Conservation (phyloP, 1,140 invertebrate species). For the Patella vulgata region DNA sequence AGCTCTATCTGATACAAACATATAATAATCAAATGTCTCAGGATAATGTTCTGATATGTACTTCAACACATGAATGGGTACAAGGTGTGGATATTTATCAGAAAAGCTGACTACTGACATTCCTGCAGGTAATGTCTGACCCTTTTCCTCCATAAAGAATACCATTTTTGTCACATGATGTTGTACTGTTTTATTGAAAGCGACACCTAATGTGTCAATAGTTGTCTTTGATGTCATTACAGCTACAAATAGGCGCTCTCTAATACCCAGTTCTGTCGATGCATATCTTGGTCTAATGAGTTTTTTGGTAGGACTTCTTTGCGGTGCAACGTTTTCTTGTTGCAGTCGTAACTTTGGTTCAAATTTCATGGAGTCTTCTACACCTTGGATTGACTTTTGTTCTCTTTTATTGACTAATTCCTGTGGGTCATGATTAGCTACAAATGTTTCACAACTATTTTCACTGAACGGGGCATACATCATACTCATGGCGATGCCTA, state of each 20-base stretch:
- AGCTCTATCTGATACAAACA: conserved; percentile 82
- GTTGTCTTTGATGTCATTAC: conserved; percentile 80
- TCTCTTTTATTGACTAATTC: conserved; percentile 40
- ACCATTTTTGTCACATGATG: conserved; percentile 82
- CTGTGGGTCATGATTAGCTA: conserved; percentile 33
- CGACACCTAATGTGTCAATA: conserved; percentile 76
- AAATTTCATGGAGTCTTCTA: conserved; percentile 25
- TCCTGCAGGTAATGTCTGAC: conserved; percentile 51
- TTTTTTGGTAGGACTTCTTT: conserved; percentile 36
- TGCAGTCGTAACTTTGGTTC: conserved; percentile 28
- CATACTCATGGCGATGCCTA: conserved; percentile 58
- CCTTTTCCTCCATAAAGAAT: conserved; percentile 79
- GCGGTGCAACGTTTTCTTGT: conserved; percentile 13
- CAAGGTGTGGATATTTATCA: conserved; percentile 55
- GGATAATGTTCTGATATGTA: conserved; percentile 89
- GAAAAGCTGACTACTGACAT: conserved; percentile 63
- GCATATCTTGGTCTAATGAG: conserved; percentile 83
- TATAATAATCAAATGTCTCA: conserved; percentile 90
- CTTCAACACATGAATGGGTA: conserved; percentile 77
- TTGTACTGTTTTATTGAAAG: conserved; percentile 82
- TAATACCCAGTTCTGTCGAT: conserved; percentile 90
- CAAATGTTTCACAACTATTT: conserved; percentile 49
- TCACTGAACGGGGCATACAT: conserved; percentile 59
- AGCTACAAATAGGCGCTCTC: conserved; percentile 87
- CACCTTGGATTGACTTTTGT: conserved; percentile 32